Evolutionary conservation across 2,113 vertebrate species (phyloP).

Genomic region (Paramisgurnus dabryanus): DNA sequence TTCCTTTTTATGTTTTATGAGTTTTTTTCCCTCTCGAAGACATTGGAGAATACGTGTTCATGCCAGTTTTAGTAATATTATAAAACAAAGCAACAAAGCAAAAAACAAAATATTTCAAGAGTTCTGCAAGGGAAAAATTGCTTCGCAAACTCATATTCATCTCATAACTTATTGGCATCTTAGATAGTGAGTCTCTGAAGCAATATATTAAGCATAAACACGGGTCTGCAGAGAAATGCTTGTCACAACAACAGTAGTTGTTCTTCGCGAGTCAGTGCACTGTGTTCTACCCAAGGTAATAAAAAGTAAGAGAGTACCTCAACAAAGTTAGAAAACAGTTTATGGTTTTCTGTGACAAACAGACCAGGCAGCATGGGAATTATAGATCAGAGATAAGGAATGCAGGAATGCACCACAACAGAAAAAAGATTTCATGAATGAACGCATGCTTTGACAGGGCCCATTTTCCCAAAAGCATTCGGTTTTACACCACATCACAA

Average conservation of each 20-base stretch:
- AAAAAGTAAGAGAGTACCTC: background rate
- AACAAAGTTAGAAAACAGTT: background rate
- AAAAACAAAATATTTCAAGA: background rate
- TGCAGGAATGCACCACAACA: background rate
- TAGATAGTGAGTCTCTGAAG: background rate
- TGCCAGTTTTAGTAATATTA: background rate
- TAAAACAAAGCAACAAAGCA: background rate
- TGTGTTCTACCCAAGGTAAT: background rate
- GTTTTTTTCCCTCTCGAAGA: slow-evolving; percentile 4
- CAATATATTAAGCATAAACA: background rate
- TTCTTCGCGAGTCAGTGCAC: background rate
- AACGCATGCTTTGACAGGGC: background rate
- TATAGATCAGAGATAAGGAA: background rate
- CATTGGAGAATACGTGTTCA: background rate
- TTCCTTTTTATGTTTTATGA: background rate
- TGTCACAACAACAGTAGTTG: background rate
- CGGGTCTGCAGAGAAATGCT: background rate
- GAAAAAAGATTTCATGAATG: background rate
- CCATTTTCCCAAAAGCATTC: background rate
- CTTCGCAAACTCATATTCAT: slow-evolving; percentile 55
- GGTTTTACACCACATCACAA: background rate
- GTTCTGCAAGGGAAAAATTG: slow-evolving; percentile 18
- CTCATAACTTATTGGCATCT: background rate
- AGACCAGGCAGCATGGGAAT: background rate
- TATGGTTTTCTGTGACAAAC: background rate